These are phyloP conservation scores for Prosopocoilus inquinatus DNA, from an alignment of 2,888 invertebrate genomes.

Conservation along the genomic window DNA sequence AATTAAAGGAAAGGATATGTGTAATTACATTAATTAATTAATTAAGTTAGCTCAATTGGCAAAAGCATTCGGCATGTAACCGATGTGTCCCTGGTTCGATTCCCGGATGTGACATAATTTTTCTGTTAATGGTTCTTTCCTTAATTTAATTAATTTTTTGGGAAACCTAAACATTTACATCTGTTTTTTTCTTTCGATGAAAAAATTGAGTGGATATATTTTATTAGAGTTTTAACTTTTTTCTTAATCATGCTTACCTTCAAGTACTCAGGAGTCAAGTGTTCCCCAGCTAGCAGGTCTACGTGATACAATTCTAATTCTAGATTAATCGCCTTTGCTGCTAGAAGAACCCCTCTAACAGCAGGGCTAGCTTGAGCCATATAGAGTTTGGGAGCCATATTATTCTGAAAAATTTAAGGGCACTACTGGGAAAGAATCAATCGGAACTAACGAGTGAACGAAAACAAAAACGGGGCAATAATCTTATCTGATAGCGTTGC, in stretches of 20 bases:
- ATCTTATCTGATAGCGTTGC: neutral
- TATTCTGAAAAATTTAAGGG: neutral
- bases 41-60: too few species aligned
- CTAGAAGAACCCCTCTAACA: conserved; percentile 45
- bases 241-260: conserved; percentile 38
- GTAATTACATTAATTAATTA: too few species aligned
- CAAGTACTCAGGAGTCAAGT: conserved; percentile 48
- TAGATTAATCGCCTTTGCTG: conserved; percentile 46
- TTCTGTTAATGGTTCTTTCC: too few species aligned
- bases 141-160: too few species aligned
- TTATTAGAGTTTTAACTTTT: too few species aligned
- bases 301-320: conserved; percentile 45
- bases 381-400: conserved; percentile 33
- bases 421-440: neutral
- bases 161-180: too few species aligned
- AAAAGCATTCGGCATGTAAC: too few species aligned
- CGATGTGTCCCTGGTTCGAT: too few species aligned
- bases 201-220: too few species aligned
- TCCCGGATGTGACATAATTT: too few species aligned
- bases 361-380: conserved; percentile 42
- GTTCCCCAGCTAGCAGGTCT: conserved; percentile 46
- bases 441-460: neutral
- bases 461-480: neutral
- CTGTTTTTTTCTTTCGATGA: too few species aligned
- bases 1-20: too few species aligned